These are phyloP conservation scores for Gephyroberyx darwinii DNA, from an alignment of 2,797 vertebrate genomes.

Conservation along the genomic window DNA sequence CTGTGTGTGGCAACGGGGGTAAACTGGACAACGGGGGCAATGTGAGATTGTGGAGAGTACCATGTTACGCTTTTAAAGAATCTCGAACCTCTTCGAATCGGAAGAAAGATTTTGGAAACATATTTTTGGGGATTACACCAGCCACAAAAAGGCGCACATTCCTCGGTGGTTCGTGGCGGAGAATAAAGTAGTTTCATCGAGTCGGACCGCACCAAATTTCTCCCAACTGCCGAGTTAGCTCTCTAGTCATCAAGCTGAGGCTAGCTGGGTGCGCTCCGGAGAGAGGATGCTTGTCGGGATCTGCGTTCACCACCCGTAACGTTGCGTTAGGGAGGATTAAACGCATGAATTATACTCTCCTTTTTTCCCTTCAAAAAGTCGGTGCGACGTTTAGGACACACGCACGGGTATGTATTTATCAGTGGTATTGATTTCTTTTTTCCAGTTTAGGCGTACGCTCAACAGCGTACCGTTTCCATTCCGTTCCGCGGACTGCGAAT, in stretches of 20 bases:
- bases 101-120: conserved; percentile 70
- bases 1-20: conserved; percentile 86
- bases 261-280: conserved; percentile 65
- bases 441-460: conserved; percentile 35
- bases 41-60: conserved; percentile 78
- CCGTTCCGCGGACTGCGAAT: conserved; percentile 42
- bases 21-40: conserved; percentile 78
- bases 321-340: conserved; percentile 69
- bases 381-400: conserved; percentile 40
- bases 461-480: conserved; percentile 51
- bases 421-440: conserved; percentile 40
- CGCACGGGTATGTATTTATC: conserved; percentile 67
- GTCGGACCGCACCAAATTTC: conserved; percentile 65
- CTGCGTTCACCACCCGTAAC: conserved; percentile 53
- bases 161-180: conserved; percentile 72
- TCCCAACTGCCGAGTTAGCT: conserved; percentile 52
- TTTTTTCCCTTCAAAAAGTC: conserved; percentile 56
- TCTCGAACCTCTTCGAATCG: conserved; percentile 69
- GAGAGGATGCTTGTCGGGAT: conserved; percentile 73
- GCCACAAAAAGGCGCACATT: conserved; percentile 58
- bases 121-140: conserved; percentile 69
- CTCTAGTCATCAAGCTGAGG: conserved; percentile 27
- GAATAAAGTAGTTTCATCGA: conserved; percentile 76
- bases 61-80: conserved; percentile 79
- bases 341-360: conserved; percentile 48